Evolutionary conservation across 2,797 vertebrate species (phyloP), one percentile per base, ranked within the genome.

Genomic region (Syncerus caffer): DNA sequence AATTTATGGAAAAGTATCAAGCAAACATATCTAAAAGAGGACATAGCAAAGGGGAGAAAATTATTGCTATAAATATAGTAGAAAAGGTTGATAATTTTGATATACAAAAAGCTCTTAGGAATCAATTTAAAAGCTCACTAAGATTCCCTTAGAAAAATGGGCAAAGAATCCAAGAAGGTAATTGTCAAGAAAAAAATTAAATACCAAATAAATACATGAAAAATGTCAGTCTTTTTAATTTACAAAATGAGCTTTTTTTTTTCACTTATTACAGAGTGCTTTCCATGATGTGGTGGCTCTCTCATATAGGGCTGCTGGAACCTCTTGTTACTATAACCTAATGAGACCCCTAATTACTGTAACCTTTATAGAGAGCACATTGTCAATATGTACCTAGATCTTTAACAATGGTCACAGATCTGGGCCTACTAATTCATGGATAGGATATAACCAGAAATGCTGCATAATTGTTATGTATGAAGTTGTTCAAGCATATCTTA

Each of bases 401-500:
- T 85, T 95, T 92, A 78, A 71, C 95, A 87, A 51, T 76, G 53
- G 38, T 16, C 23, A 34, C 3, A 85, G 31, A 13, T 34, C 55
- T 53, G 29, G 13, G 3, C 10, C 42, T 94, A 25, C 9, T 45
- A 89, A 90, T 53, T 88, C 16, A 86, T 21, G 23, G 1, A 57
- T 96, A 90, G 3, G 3, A 55, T 91, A 85, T 38, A 93, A 55
- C 17, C 15, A 85, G 51, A 93, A 64, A 29, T 50, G 71, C 23
- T 93, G 38, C 67, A 7, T 89, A 92, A 95, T 14, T 93, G 38
- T 57, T 96, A 58, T n/a, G 0, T 6, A 80, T 90, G 47, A 38
- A 86, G 29, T 50, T 89, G 45, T 92, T 95, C 62, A 60, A 87
- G 53, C n/a, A 89, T 64, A 74, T 23, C 19, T 94, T 96, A 94